Conservation (phyloP, 2,797 vertebrate genomes). For the Pipistrellus nathusii region DNA sequence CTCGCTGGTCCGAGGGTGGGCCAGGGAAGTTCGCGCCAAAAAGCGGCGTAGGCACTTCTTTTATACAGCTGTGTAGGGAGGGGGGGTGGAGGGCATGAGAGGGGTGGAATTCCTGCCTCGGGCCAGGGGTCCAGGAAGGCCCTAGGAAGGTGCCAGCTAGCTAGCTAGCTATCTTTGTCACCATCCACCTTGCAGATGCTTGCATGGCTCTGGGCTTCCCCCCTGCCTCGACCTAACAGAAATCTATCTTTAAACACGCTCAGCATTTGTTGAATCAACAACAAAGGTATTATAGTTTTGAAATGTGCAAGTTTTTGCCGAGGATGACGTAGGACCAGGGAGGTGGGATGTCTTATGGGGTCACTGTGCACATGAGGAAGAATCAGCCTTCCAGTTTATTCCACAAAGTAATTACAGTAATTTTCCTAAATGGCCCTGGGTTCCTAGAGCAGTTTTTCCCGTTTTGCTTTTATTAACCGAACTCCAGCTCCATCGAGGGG, state of each 20-base stretch:
- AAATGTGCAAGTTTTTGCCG: background rate
- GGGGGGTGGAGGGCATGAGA: too few species aligned
- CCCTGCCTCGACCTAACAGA: too few species aligned
- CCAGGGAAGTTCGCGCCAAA: too few species aligned
- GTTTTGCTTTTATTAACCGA: background rate
- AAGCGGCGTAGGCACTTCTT: too few species aligned
- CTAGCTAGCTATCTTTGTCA: too few species aligned
- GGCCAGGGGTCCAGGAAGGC: too few species aligned
- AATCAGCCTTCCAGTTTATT: background rate
- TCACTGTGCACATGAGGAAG: background rate
- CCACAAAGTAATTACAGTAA: background rate
- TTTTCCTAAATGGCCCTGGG: background rate
- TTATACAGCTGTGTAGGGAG: too few species aligned
- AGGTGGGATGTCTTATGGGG: background rate
- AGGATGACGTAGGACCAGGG: background rate
- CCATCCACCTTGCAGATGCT: too few species aligned
- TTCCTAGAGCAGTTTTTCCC: background rate
- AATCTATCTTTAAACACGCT: background rate
- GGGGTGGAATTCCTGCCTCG: too few species aligned
- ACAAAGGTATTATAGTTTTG: background rate
- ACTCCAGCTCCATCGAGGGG: background rate
- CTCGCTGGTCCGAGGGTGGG: too few species aligned
- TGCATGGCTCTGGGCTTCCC: too few species aligned
- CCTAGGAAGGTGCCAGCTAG: too few species aligned
- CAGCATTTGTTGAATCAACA: background rate